Evolutionary conservation across 2,797 vertebrate species (phyloP), one percentile per base, ranked within the genome.

Genomic region (Betta splendens): DNA sequence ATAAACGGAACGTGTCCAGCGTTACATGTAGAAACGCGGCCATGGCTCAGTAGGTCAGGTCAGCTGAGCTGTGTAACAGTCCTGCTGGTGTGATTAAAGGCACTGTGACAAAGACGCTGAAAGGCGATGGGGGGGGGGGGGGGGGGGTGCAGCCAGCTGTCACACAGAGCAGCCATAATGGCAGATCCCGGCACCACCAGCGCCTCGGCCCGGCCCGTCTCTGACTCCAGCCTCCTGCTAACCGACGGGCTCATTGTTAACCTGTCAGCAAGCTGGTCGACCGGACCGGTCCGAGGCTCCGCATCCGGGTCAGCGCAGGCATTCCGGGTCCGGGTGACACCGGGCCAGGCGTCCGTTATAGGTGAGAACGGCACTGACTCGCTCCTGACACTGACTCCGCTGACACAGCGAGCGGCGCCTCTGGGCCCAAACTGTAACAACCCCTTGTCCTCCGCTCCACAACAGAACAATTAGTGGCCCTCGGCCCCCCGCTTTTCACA

Each of bases 1-100:
- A n/a, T n/a, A n/a, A n/a, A n/a, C n/a, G n/a, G n/a, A n/a, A n/a
- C n/a, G n/a, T n/a, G n/a, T n/a, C n/a, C n/a, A 44, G 1, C 6
- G 36, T 43, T 54, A 18, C n/a, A 16, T 29, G 22, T n/a, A 43
- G 51, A 69, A 57, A 60, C 35, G 26, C 53, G 32, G 49, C 47
- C 39, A n/a, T 31, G 31, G 12, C 71, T 54, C 53, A 51, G 56
- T 43, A 38, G 80, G 73, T 78, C 74, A 74, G 79, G 78, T 88
- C 89, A 88, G 85, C 84, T 89, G 89, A 85, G 78, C 85, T 89
- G 78, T 69, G 80, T 88, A 86, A 87, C 85, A 86, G 87, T 85
- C 78, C 80, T 88, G 80, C 80, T 89, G 87, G 76, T 85, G 78
- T 82, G 82, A 86, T 91, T 86, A 89, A 89, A 88, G 80, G 79